Evolutionary conservation across 2,113 vertebrate species (phyloP).

Genomic region (Brachirus orientalis): DNA sequence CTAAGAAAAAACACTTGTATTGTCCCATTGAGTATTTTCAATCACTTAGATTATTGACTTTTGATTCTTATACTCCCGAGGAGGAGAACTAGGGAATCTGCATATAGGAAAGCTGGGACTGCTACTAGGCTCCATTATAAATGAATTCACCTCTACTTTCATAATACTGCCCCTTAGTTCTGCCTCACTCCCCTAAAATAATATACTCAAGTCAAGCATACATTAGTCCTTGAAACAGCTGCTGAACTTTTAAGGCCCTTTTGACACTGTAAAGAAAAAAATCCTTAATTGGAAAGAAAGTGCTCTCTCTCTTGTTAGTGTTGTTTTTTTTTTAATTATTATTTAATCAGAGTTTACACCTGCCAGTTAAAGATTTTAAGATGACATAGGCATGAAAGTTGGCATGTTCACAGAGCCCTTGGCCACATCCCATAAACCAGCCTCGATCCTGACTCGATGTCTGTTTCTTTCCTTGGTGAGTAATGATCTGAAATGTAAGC

Average conservation of each 20-base stretch:
- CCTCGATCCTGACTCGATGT: constrained; percentile 33
- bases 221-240: constrained; percentile 75
- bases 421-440: constrained; percentile 63
- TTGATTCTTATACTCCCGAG: constrained; percentile 24
- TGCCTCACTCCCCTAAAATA: constrained; percentile 71
- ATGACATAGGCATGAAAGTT: constrained; percentile 64
- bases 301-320: background rate
- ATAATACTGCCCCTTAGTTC: constrained; percentile 61
- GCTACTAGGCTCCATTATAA: constrained; percentile 58
- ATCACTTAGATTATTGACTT: constrained; percentile 49
- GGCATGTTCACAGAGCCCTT: constrained; percentile 56
- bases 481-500: constrained; percentile 71
- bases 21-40: constrained; percentile 49
- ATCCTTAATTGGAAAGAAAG: too few relatives aligned
- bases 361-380: constrained; percentile 79
- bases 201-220: constrained; percentile 69
- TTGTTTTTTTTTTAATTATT: background rate
- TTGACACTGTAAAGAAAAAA: constrained; percentile 68
- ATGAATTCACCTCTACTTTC: constrained; percentile 61
- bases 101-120: constrained; percentile 48
- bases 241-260: constrained; percentile 76
- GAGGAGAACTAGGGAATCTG: constrained; percentile 38
- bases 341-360: constrained; percentile 75
- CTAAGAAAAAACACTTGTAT: constrained; percentile 2
- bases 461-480: constrained; percentile 59